Percentiles rank a stretch among this genome's conserved stretches.
These are phyloP conservation scores for Leptinotarsa defecta DNA, from an alignment of 1,140 invertebrate species.

Conservation along the genomic window DNA sequence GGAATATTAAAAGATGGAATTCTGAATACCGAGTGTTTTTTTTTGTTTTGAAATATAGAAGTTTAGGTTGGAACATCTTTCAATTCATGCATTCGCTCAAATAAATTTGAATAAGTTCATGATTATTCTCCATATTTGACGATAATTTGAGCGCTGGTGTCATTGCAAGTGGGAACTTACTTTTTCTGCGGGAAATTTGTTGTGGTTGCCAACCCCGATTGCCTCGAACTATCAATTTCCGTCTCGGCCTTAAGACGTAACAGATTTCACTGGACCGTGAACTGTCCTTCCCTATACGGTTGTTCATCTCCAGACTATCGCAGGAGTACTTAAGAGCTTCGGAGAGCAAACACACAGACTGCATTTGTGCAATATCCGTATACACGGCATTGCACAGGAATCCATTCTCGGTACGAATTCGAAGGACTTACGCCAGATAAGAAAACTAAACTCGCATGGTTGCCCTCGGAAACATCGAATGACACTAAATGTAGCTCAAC, in stretches of 20 bases:
- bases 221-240: background rate
- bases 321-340: background rate
- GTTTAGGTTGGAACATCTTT: too few species aligned
- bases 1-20: too few species aligned
- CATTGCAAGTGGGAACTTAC: too few species aligned
- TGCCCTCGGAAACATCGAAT: slow-evolving; percentile 12
- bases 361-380: slow-evolving; percentile 18
- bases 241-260: background rate
- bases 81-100: too few species aligned
- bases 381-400: background rate
- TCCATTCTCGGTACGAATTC: slow-evolving; percentile 7
- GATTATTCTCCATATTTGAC: too few species aligned
- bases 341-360: slow-evolving; percentile 8
- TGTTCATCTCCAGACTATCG: background rate
- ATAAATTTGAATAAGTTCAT: too few species aligned
- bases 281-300: background rate
- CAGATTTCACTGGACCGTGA: background rate
- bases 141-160: too few species aligned
- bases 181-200: too few species aligned
- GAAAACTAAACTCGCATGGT: slow-evolving; percentile 25
- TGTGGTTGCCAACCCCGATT: too few species aligned
- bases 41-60: too few species aligned
- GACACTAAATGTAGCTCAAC: slow-evolving; percentile 21
- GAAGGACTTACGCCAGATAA: slow-evolving; percentile 11
- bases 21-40: too few species aligned